Evolutionary conservation across 2,888 invertebrate genomes (phyloP), one percentile per base, ranked within the genome.

Genomic region (Amaurobius ferox): DNA sequence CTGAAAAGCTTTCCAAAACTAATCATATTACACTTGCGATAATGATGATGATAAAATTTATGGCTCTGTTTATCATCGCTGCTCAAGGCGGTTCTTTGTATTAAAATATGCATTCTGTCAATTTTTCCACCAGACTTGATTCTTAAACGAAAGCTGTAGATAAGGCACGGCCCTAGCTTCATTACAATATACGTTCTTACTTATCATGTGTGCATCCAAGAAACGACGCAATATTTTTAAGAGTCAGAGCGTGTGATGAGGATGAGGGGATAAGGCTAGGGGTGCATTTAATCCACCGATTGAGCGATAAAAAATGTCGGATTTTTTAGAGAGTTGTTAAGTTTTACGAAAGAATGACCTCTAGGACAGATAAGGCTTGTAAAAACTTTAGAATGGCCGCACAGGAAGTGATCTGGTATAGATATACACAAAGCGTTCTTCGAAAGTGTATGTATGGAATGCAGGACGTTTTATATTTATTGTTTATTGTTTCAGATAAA

Each of bases 11-110:
- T 71, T 48, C 77, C 71, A 83, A 77, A 83, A 83, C 85, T 86
- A 86, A 86, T 86, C 85, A 86, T 86, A 86, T 86, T 86, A 86
- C 78, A 67, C 67, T 73, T 39, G 85, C 79, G 85, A 86, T 86
- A 86, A 86, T 86, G 85, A 68, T 73, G 85, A 86, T 86, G 85
- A 86, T 86, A 86, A 86, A 86, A 86, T 79, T 86, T 79, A 86
- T 86, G 78, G 72, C 77, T 86, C 61, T 79, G 85, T 86, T 86
- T 86, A 86, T 86, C 85, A 79, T 73, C 85, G 67, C 79, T 77
- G 68, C 78, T 86, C 73, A 64, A 79, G 78, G 77, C 85, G 44
- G 78, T 79, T 79, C 85, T 86, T 76, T 77, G 77, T 83, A 83
- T 83, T 83, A 61, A 77, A 83, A 77, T 83, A 83, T 83, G 83